Base-by-base conservation (phyloP, 2,797 vertebrate genomes). In the Falco novaeseelandiae region DNA sequence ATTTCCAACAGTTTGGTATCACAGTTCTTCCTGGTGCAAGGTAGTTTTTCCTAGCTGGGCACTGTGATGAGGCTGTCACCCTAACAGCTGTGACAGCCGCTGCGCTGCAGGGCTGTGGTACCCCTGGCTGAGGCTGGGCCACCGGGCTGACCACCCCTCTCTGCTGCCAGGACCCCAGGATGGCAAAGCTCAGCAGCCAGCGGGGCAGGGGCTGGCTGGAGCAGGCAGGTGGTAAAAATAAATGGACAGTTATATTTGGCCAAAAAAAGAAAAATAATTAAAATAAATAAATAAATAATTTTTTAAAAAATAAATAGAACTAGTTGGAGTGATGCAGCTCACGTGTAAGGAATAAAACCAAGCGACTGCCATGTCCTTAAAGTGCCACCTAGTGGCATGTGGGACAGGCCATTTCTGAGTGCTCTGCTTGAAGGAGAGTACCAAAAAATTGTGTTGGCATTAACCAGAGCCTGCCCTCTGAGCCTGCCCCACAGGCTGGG, bases 311-410 rank as follows among this genome's bases (percentile, higher is more conserved):
- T 8, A 7, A 15, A 3, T 42, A 14, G 1, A 65, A 58, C 26
- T 46, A 76, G 54, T 54, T 79, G 42, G 87, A 48, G 76, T 19
- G 93, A 61, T 34, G 67, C 62, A 89, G 87, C 32, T 85, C 16
- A 29, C 27, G 84, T 48, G 44, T 51, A 66, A 87, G 6, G 82
- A 96, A 49, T 40, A 40, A 62, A 83, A 30, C 6, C 71, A 22
- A 95, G 90, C 2, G 91, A 63, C 74, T 96, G 93, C 54, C 79
- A 6, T 87, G 98, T 98, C 97, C 97, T 97, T 95, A 66, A 98
- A 97, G 90, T 96, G 98, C 98, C 98, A 98, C 96, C 98, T 98
- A 98, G 98, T 96, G 98, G 98, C 84, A 92, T 4, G 0, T 1
- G 81, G 63, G 38, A 74, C 74, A 34, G 55, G 59, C 25, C 57